These are phyloP conservation scores for Regulus satrapa DNA, from an alignment of 2,113 vertebrate species.

Conservation along the genomic window DNA sequence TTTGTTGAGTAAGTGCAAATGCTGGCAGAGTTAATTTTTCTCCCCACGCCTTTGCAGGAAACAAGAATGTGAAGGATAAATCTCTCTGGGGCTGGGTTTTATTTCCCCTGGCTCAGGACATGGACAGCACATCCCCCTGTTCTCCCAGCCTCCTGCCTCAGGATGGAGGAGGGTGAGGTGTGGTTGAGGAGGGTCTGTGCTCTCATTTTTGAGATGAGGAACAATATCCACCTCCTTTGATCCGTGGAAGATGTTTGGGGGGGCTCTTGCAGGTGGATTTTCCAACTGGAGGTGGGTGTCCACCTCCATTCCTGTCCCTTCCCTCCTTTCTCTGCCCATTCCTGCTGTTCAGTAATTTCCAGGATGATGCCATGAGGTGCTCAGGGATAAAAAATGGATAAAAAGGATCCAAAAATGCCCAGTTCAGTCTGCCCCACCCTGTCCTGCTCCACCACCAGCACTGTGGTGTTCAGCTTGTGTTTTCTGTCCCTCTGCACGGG, in stretches of 20 bases:
- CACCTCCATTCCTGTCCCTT: background rate
- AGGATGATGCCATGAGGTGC: background rate
- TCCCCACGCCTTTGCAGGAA: background rate
- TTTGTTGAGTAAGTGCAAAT: background rate
- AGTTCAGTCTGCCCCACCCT: background rate
- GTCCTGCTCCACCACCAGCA: background rate
- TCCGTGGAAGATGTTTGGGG: background rate
- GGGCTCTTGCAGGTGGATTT: background rate
- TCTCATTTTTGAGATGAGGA: background rate
- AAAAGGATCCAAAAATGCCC: rapidly evolving
- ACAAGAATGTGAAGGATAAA: background rate
- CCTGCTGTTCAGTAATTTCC: rapidly evolving
- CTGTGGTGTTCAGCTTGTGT: rapidly evolving
- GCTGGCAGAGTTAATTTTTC: background rate
- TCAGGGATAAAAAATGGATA: rapidly evolving
- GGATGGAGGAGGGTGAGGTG: background rate
- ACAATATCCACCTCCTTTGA: background rate
- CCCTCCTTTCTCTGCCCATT: background rate
- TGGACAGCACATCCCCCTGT: background rate
- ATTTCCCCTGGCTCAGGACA: background rate
- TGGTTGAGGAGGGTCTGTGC: background rate
- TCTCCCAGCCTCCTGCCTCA: background rate
- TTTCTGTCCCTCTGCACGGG: background rate
- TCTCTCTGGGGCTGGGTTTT: rapidly evolving
- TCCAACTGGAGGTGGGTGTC: rapidly evolving